Conservation (phyloP, 2,113 vertebrate species). For the Percina caprodes region DNA sequence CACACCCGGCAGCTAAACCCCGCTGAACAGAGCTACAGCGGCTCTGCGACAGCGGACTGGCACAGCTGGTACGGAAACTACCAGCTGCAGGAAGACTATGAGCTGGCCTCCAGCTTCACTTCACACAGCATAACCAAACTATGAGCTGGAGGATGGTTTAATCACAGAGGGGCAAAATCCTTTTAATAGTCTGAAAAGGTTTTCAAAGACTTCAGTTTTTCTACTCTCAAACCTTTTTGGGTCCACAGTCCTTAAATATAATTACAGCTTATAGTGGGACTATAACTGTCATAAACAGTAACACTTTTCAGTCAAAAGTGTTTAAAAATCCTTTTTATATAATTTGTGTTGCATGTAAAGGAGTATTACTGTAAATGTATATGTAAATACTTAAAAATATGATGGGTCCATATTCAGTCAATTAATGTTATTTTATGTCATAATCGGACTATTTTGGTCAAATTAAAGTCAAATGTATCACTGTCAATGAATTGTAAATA, state of each 20-base stretch:
- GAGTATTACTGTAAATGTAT: too few relatives aligned
- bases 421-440: neutral
- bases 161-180: neutral
- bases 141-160: constrained; percentile 9
- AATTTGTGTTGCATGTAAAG: neutral
- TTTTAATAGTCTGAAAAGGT: neutral
- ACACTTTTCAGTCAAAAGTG: neutral
- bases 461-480: neutral
- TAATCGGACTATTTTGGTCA: neutral
- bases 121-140: constrained; percentile 62
- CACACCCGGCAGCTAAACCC: constrained; percentile 75
- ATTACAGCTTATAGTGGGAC: neutral
- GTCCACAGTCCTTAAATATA: neutral
- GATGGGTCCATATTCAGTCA: neutral
- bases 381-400: constrained; percentile 5
- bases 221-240: neutral
- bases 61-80: constrained; percentile 86
- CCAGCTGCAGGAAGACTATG: constrained; percentile 81
- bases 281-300: constrained; percentile 1
- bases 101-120: constrained; percentile 72
- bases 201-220: neutral
- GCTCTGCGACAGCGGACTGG: constrained; percentile 78
- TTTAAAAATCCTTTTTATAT: neutral
- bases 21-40: constrained; percentile 81
- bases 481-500: constrained; percentile 4